These are phyloP conservation scores for Forpus xanthops DNA, from an alignment of 2,797 vertebrate genomes.

Conservation along the genomic window DNA sequence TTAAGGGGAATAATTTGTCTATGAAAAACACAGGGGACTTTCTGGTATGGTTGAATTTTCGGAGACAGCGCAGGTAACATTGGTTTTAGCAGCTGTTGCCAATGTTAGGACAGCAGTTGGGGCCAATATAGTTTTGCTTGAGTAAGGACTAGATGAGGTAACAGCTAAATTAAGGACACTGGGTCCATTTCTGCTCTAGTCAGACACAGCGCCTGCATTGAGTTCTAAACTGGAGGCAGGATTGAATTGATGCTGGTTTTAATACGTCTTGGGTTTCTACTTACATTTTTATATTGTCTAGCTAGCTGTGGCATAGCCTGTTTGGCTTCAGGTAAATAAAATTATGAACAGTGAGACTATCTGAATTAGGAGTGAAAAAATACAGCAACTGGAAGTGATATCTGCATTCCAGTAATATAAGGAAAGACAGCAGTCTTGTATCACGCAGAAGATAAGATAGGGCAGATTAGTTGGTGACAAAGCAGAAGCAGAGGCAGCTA, in stretches of 20 bases:
- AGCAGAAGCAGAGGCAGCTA: background rate
- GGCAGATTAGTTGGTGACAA: background rate
- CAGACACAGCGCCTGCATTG: background rate
- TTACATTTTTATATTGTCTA: background rate
- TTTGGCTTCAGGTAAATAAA: background rate
- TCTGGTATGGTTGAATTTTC: background rate
- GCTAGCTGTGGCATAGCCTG: background rate
- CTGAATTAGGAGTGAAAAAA: background rate
- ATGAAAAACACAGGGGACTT: background rate
- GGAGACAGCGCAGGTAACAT: background rate
- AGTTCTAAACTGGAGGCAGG: background rate
- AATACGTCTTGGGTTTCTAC: background rate
- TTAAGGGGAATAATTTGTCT: background rate
- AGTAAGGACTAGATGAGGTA: conserved; percentile 45
- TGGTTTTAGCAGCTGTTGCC: background rate
- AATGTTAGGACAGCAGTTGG: background rate
- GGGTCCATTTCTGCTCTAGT: background rate
- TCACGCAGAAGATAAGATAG: background rate
- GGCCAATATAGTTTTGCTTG: background rate
- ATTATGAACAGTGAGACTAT: background rate
- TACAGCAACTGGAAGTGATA: background rate
- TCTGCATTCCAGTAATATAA: background rate
- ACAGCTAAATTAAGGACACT: conserved; percentile 47
- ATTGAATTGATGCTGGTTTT: background rate
- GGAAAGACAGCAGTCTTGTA: background rate